Evolutionary conservation across 2,113 vertebrate genomes (phyloP), one percentile per base, ranked within the genome.

Genomic region (Callithrix jacchus): DNA sequence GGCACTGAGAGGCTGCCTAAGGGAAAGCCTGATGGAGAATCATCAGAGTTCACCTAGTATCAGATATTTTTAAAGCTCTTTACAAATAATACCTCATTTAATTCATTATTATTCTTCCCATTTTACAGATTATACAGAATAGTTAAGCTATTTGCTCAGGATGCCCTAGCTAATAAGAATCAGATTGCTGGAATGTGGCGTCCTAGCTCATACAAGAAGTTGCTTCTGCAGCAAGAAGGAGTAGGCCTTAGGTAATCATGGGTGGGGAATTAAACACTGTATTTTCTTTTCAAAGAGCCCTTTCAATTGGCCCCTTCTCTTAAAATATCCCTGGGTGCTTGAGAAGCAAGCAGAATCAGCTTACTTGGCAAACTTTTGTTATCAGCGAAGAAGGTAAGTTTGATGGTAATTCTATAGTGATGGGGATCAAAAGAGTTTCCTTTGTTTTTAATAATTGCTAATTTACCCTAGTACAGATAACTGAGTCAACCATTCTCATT

Each of bases 391-490:
- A 94, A 95, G 17, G 2, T 13, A 45, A 49, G 40, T 76, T 84
- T 87, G 35, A 74, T 30, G 16, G 21, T 84, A 87, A 77, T 30
- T 54, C 68, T 71, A 40, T 1, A 94, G 32, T 49, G 88, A 94
- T 2, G 73, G 32, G 25, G 32, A 89, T 58, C 23, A 93, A 25
- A 94, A 85, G 66, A 80, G 3, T 83, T 87, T 95, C 35, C 25
- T 73, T 85, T 77, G 23, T 94, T 97, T 89, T 87, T 79, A 32
- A 95, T 93, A 93, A 94, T 71, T 93, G 8, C 30, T 94, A 27
- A 92, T 82, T 95, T 84, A 77, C 25, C 85, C 70, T 20, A 73
- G 37, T 54, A 74, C 6, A 80, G 42, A 96, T 91, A 92, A 95
- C 21, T 73, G 71, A 88, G 23, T 64, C 80, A 81, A 84, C 32